Percentiles rank a stretch among this genome's conserved stretches.
Conservation (phyloP, 1,140 invertebrate species). For the Theocolax elegans region DNA sequence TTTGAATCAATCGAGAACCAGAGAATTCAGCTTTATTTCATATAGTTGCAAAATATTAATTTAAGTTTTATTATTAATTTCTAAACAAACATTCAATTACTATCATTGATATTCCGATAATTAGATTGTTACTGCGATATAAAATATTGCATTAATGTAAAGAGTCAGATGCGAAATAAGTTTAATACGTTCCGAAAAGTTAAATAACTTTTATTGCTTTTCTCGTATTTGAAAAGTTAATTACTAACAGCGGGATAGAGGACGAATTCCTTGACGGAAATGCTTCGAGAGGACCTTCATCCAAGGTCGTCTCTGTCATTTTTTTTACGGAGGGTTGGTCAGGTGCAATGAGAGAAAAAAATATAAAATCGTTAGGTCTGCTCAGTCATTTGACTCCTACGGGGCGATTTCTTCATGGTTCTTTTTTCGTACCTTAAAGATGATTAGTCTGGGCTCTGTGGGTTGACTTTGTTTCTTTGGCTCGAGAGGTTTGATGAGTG, state of each 20-base stretch:
- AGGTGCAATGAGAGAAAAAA: slow-evolving; percentile 23
- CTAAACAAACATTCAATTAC: too few relatives aligned
- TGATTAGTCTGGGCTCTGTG: slow-evolving; percentile 19
- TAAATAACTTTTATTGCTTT: slow-evolving; percentile 24
- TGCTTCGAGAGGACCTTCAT: slow-evolving; percentile 20
- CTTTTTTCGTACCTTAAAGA: slow-evolving; percentile 17
- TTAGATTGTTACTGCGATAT: too few relatives aligned
- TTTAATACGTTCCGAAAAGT: slow-evolving; percentile 19
- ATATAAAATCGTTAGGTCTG: slow-evolving; percentile 13
- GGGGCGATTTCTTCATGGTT: not conserved
- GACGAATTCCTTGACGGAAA: slow-evolving; percentile 18
- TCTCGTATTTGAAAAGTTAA: slow-evolving; percentile 25
- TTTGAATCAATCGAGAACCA: too few relatives aligned
- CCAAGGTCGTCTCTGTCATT: slow-evolving; percentile 25
- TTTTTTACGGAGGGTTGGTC: not conserved
- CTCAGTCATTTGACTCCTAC: slow-evolving; percentile 27
- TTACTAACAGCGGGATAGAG: slow-evolving; percentile 2
- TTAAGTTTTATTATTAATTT: too few relatives aligned
- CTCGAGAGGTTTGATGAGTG: slow-evolving; percentile 16
- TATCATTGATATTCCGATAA: too few relatives aligned
- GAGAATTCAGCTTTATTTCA: too few relatives aligned
- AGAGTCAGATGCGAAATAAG: slow-evolving; percentile 10
- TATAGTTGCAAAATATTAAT: too few relatives aligned
- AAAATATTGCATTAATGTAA: too few relatives aligned
- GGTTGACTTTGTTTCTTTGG: slow-evolving; percentile 16